These are phyloP conservation scores for Phrynocephalus versicolor DNA, from an alignment of 2,113 vertebrate genomes.

Conservation along the genomic window DNA sequence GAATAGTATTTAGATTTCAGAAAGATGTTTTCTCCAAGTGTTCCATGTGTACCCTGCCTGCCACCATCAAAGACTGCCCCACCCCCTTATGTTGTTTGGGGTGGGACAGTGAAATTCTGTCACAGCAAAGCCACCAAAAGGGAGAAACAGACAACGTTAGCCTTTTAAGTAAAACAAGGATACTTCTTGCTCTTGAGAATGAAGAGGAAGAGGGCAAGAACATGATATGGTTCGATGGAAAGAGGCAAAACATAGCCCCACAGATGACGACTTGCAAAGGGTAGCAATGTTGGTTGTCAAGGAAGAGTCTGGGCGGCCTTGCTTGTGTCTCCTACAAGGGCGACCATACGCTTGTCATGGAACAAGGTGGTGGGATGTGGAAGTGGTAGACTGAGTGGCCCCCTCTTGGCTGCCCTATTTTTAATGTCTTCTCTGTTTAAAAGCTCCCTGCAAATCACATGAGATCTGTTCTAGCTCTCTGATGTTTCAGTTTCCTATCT, in stretches of 20 bases:
- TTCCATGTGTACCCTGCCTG: neutral
- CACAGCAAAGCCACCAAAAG: neutral
- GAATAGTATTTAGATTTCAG: constrained; percentile 11
- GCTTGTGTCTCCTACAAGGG: neutral
- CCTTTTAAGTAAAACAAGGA: neutral
- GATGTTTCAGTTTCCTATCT: neutral
- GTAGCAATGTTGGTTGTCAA: neutral
- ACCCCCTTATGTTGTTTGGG: neutral
- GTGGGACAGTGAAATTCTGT: neutral
- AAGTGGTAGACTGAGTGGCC: too few species aligned
- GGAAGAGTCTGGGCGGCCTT: too few species aligned
- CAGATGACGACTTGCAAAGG: neutral
- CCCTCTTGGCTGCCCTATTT: neutral
- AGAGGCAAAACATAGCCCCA: neutral
- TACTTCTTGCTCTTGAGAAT: neutral
- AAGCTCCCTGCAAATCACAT: neutral
- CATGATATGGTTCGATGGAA: neutral
- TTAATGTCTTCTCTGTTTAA: neutral
- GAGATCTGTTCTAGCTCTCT: neutral
- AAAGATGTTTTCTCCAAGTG: constrained; percentile 6
- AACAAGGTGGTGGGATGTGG: neutral
- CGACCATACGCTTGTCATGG: neutral
- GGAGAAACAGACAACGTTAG: neutral
- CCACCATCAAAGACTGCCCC: neutral
- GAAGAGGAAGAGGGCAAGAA: neutral